Conservation (phyloP, 2,888 invertebrate genomes). For the Hofmannophila pseudospretella region DNA sequence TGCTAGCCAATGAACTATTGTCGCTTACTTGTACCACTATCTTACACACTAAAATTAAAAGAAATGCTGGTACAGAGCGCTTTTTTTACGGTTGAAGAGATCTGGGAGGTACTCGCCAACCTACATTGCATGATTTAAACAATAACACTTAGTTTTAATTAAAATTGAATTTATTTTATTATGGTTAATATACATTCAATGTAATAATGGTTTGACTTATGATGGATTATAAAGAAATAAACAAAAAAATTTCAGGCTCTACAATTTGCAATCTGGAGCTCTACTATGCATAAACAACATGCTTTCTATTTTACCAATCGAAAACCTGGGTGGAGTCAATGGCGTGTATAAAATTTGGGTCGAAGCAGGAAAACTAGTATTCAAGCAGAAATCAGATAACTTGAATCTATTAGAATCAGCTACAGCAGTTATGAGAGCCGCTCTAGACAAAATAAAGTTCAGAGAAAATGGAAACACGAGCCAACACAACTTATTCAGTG, state of each 20-base stretch:
- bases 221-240: too few relatives aligned
- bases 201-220: too few relatives aligned
- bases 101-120: too few relatives aligned
- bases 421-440: conserved; percentile 86
- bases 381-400: conserved; percentile 72
- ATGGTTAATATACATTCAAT: too few relatives aligned
- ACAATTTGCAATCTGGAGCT: conserved; percentile 79
- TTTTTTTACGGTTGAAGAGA: too few relatives aligned
- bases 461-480: conserved; percentile 42
- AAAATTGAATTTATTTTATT: too few relatives aligned
- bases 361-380: conserved; percentile 80
- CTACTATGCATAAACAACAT: conserved; percentile 85
- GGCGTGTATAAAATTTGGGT: conserved; percentile 81
- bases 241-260: conserved; percentile 62
- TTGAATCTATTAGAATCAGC: conserved; percentile 81
- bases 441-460: conserved; percentile 81
- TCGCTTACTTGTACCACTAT: too few relatives aligned
- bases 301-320: conserved; percentile 78
- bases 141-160: too few relatives aligned
- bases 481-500: conserved; percentile 66
- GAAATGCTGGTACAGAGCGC: too few relatives aligned
- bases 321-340: conserved; percentile 81
- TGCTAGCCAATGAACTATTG: too few relatives aligned
- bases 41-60: too few relatives aligned
- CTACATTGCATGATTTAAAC: too few relatives aligned